phyloP scores from a whole-genome alignment of 2,888 invertebrate species.

The Caenorhabditis virilis region DNA sequence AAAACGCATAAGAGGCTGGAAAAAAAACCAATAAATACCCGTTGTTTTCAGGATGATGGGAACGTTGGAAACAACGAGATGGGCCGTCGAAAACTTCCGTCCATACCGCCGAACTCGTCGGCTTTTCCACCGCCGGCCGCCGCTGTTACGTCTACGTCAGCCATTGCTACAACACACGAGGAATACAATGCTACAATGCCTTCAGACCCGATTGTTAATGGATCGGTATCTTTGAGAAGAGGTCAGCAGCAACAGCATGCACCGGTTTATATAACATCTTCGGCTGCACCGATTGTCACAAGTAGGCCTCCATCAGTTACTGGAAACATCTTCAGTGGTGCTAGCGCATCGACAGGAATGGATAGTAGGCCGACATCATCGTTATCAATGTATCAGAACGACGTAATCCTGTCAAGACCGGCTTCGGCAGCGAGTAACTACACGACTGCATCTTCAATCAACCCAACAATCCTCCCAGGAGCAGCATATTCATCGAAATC shows the following conservation, averaged over 20 bases:
- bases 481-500: slow-evolving; percentile 51
- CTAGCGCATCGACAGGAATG: background rate
- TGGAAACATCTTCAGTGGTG: slow-evolving; percentile 19
- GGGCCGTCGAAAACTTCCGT: slow-evolving; percentile 66
- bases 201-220: slow-evolving; percentile 39
- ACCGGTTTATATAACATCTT: slow-evolving; percentile 53
- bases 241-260: slow-evolving; percentile 46
- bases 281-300: slow-evolving; percentile 1
- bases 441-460: slow-evolving; percentile 29
- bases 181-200: slow-evolving; percentile 32
- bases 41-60: slow-evolving; percentile 59
- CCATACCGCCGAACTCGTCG: slow-evolving; percentile 49
- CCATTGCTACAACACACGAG: slow-evolving; percentile 18
- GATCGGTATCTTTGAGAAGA: slow-evolving; percentile 71
- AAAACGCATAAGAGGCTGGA: no score
- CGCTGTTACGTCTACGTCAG: slow-evolving; percentile 15
- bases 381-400: slow-evolving; percentile 35
- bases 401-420: slow-evolving; percentile 32
- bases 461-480: slow-evolving; percentile 63
- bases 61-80: slow-evolving; percentile 51
- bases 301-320: slow-evolving; percentile 17
- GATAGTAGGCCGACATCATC: slow-evolving; percentile 40
- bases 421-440: slow-evolving; percentile 31
- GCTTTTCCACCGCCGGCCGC: slow-evolving; percentile 31
- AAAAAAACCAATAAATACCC: no score